A percentile compares a stretch with the other conserved stretches of the same genome.
phyloP scores from a whole-genome alignment of 1,140 invertebrate genomes.

The Spodoptera litura region DNA sequence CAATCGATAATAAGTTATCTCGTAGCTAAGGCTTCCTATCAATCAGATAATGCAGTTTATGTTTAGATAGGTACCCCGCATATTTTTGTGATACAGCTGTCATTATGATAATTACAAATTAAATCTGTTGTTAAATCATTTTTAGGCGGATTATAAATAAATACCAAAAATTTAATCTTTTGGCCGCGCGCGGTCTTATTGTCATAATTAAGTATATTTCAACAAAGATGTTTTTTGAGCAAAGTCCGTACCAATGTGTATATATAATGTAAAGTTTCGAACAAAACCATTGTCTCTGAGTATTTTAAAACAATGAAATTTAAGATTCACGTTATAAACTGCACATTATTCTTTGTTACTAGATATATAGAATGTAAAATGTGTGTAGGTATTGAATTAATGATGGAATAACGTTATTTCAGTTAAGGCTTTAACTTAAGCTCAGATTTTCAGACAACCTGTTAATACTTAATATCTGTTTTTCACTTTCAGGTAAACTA shows the following conservation, averaged over 20 bases:
- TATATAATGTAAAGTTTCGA: background rate
- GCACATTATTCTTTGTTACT: background rate
- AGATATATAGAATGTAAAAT: too few species aligned
- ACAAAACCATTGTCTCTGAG: constrained; percentile 31
- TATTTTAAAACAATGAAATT: constrained; percentile 33
- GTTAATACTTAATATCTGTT: too few species aligned
- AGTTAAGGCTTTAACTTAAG: background rate
- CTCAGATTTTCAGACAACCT: too few species aligned
- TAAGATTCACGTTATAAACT: background rate
- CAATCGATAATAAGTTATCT: too few species aligned
- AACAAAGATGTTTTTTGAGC: constrained; percentile 35
- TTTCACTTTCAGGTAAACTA: too few species aligned
- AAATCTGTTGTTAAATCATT: too few species aligned
- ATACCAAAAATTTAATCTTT: background rate
- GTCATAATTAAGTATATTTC: background rate
- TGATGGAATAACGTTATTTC: background rate
- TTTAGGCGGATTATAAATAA: background rate
- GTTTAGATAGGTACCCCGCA: too few species aligned
- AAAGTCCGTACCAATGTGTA: background rate
- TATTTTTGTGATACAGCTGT: too few species aligned
- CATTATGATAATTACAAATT: too few species aligned
- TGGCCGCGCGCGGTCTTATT: background rate
- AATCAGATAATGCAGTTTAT: too few species aligned
- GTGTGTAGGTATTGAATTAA: too few species aligned
- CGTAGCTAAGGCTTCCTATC: too few species aligned